Evolutionary conservation across 2,888 invertebrate genomes (phyloP).

Genomic region (Resseliella maxima): DNA sequence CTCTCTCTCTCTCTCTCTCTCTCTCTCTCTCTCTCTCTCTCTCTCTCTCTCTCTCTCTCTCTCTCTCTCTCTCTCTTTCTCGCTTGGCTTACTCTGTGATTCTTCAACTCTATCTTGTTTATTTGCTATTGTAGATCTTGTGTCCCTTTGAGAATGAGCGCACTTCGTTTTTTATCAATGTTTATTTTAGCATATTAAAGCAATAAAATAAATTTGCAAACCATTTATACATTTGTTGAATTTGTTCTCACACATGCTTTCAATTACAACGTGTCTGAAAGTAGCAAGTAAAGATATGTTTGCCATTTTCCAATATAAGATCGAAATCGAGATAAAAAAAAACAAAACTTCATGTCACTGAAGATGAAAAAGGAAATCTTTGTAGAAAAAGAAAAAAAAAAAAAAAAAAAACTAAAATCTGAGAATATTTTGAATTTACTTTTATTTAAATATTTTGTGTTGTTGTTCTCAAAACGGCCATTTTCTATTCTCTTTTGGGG

Average conservation of each 20-base stretch:
- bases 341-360: too few species aligned
- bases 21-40: too few species aligned
- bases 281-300: not conserved
- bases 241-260: not conserved
- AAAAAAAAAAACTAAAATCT: not conserved
- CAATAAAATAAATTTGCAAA: constrained; percentile 20
- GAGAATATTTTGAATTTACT: not conserved
- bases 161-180: not conserved
- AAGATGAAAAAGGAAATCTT: too few species aligned
- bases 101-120: too few species aligned
- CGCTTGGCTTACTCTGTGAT: too few species aligned
- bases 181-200: constrained; percentile 30
- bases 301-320: not conserved
- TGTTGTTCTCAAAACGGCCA: not conserved
- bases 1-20: too few species aligned
- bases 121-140: not conserved
- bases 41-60: too few species aligned
- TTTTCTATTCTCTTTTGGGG: too few species aligned
- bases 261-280: not conserved
- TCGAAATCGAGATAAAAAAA: not conserved
- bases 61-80: too few species aligned
- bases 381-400: not conserved
- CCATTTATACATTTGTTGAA: not conserved
- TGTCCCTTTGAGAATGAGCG: not conserved
- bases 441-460: not conserved